Evolutionary conservation across 2,888 invertebrate genomes (phyloP), one percentile per base, ranked within the genome.

Genomic region (Gandaritis pyraliata): DNA sequence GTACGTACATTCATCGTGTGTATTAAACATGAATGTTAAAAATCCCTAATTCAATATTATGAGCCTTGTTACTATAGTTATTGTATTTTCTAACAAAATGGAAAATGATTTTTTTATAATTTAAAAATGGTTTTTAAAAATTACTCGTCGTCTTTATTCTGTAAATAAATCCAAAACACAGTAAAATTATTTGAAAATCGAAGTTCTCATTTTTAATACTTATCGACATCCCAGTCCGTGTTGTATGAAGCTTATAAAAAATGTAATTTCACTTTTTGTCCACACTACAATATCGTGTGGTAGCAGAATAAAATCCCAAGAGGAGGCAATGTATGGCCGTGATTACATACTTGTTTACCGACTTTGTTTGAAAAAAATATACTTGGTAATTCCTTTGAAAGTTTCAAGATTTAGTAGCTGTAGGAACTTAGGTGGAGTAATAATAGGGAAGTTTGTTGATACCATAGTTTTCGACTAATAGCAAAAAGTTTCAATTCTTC

Each of bases 251-350:
- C 38, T 46, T 55, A 52, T 66, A 36, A 57, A 61, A 65, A 59
- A 59, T 43, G 41, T 45, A 53, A 50, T 54, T 60, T 49, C 36
- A 65, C 69, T 71, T 70, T n/a, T 75, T 72, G 70, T 68, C 51
- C 50, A 47, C 64, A 68, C 70, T 69, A 70, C 64, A 49, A 58
- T 61, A 65, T 61, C 70, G 57, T 61, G 63, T 64, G 71, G 64
- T 71, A 63, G 66, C 68, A 66, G 65, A 72, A 73, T 69, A 56
- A 69, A 75, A 72, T 65, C 76, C 74, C 71, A n/a, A 48, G 75
- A 71, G 80, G 63, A 63, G 58, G 58, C 63, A 61, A 53, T 77
- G 78, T 75, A 78, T 75, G 68, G 71, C 66, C 68, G 66, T 77
- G 78, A 79, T 78, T 78, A 78, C 72, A 66, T 69, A 69, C 61